phyloP scores from a whole-genome alignment of 2,797 vertebrate genomes.

The Danio albolineatus region DNA sequence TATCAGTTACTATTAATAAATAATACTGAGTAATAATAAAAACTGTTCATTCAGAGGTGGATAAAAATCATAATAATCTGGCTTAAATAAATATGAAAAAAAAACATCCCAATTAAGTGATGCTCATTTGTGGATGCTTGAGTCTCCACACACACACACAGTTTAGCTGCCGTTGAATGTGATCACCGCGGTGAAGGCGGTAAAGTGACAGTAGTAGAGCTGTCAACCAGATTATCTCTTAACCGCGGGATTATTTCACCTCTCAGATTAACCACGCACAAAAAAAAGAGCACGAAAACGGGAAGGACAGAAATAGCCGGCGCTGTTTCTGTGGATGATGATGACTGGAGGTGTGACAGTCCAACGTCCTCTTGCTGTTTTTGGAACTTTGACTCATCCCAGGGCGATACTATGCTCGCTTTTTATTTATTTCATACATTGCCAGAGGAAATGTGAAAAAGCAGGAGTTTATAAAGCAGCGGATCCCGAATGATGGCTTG shows the following conservation, averaged over 20 bases:
- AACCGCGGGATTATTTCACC: slow-evolving; percentile 72
- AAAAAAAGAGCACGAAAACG: slow-evolving; percentile 57
- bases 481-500: not conserved
- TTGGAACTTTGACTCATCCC: slow-evolving; percentile 30
- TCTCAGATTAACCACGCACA: slow-evolving; percentile 68
- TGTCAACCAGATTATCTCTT: slow-evolving; percentile 75
- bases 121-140: not conserved
- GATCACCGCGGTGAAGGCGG: slow-evolving; percentile 13
- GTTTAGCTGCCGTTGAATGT: slow-evolving; percentile 30
- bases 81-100: not conserved
- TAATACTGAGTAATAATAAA: not conserved
- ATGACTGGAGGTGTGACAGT: slow-evolving; percentile 39
- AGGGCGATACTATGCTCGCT: slow-evolving; percentile 1
- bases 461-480: not conserved
- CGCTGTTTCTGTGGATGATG: slow-evolving; percentile 37
- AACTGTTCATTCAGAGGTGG: not conserved
- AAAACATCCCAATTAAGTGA: not conserved
- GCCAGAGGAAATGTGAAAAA: not conserved
- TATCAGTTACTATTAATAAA: too few relatives aligned
- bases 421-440: not conserved
- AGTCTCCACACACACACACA: not conserved
- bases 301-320: slow-evolving; percentile 63
- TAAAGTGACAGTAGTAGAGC: slow-evolving; percentile 57
- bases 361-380: slow-evolving; percentile 20
- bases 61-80: not conserved